Evolutionary conservation across 2,888 invertebrate species (phyloP).

Genomic region (Minunthozetes semirufus): DNA sequence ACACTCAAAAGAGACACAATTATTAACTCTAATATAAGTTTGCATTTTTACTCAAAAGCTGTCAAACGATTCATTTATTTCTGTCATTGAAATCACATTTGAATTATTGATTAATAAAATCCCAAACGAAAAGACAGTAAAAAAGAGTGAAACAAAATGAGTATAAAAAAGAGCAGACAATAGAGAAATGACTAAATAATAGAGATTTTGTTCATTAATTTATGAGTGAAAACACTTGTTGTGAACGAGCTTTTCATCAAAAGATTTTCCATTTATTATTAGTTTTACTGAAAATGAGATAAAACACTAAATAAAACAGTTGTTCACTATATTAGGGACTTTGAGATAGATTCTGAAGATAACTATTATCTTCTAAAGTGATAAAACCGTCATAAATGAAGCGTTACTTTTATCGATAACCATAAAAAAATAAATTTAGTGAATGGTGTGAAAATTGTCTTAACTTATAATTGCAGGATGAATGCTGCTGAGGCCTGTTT

Average conservation of each 20-base stretch:
- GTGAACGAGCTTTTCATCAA: background rate
- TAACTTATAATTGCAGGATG: slow-evolving; percentile 57
- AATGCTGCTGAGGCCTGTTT: slow-evolving; percentile 97
- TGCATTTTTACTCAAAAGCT: background rate
- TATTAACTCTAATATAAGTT: background rate
- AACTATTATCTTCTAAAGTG: no score
- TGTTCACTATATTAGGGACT: no score
- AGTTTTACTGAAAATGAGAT: slow-evolving; percentile 23
- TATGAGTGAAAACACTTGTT: no score
- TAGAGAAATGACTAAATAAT: no score
- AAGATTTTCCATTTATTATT: slow-evolving; percentile 26
- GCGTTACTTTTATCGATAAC: no score
- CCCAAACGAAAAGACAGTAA: background rate
- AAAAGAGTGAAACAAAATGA: slow-evolving; percentile 9
- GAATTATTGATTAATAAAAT: background rate
- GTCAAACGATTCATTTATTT: background rate
- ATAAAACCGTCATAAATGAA: no score
- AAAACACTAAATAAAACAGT: no score
- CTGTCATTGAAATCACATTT: background rate
- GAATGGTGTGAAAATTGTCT: background rate
- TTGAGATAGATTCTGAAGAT: no score
- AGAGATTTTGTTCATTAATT: no score
- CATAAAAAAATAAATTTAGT: no score
- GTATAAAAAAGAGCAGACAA: slow-evolving; percentile 20
- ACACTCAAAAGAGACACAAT: no score